Conservation (phyloP, 2,888 invertebrate genomes). For the Pilophorus perplexus region DNA sequence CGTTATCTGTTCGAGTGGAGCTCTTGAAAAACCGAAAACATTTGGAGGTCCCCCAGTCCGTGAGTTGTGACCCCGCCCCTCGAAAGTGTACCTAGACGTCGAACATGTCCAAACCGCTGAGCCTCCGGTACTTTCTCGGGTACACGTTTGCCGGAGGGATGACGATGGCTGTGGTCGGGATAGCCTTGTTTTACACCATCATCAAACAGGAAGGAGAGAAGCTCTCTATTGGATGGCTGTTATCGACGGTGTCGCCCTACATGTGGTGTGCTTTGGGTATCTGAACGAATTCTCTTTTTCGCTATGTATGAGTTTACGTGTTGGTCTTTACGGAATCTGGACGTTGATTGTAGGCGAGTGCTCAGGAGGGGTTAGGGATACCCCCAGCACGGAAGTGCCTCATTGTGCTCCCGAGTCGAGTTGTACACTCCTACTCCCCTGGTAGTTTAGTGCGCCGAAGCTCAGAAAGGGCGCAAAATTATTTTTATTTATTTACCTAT, state of each 20-base stretch:
- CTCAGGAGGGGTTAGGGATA: too few relatives aligned
- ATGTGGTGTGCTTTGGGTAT: constrained; percentile 97
- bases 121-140: constrained; percentile 41
- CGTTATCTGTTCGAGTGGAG: not conserved
- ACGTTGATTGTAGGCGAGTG: too few relatives aligned
- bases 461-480: too few relatives aligned
- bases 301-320: too few relatives aligned
- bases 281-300: too few relatives aligned
- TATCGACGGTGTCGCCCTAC: constrained; percentile 77
- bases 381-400: too few relatives aligned
- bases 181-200: constrained; percentile 39
- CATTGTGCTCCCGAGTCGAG: too few relatives aligned
- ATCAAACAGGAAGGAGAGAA: constrained; percentile 74
- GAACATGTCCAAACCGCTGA: not conserved
- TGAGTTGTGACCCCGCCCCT: not conserved
- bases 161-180: constrained; percentile 2
- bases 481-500: too few relatives aligned
- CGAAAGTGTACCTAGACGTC: not conserved
- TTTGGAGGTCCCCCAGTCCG: not conserved
- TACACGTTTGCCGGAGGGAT: constrained; percentile 31
- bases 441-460: too few relatives aligned
- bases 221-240: constrained; percentile 86
- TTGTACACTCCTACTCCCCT: too few relatives aligned
- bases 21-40: not conserved
- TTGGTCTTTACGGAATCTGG: too few relatives aligned